These are phyloP conservation scores for Eupithecia exiguata DNA, from an alignment of 2,888 invertebrate genomes.

Conservation along the genomic window DNA sequence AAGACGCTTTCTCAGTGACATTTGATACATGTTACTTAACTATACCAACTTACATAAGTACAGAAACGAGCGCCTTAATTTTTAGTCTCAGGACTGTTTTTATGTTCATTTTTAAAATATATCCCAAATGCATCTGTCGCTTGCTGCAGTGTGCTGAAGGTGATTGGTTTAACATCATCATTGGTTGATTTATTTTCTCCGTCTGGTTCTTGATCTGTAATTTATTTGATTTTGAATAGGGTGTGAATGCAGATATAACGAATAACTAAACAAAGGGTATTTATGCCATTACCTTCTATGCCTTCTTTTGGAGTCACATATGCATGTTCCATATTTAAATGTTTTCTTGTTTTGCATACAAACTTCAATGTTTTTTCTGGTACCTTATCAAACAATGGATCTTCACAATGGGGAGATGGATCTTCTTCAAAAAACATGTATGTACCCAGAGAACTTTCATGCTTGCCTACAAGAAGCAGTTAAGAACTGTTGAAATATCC, in stretches of 20 bases:
- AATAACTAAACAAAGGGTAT: not conserved
- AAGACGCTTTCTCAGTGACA: not conserved
- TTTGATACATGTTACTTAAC: not conserved
- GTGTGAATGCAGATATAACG: not conserved
- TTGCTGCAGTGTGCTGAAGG: conserved; percentile 65
- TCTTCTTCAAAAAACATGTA: conserved; percentile 89
- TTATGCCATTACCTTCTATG: conserved; percentile 38
- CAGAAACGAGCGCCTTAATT: not conserved
- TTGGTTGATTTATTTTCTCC: conserved; percentile 46
- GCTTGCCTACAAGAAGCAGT: conserved; percentile 76
- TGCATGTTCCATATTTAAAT: conserved; percentile 86
- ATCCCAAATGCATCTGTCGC: conserved; percentile 53
- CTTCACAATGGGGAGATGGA: conserved; percentile 68
- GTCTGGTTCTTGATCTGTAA: conserved; percentile 56
- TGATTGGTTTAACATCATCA: conserved; percentile 59
- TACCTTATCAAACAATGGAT: conserved; percentile 83
- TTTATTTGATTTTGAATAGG: not conserved
- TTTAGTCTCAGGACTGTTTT: conserved; percentile 17
- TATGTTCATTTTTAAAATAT: conserved; percentile 31
- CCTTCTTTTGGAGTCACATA: conserved; percentile 82
- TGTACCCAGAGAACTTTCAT: conserved; percentile 88
- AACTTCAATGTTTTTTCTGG: conserved; percentile 84
- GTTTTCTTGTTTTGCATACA: conserved; percentile 86
- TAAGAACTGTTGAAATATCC: too few species aligned
- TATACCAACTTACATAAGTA: not conserved